Percentiles rank a stretch among this genome's conserved stretches.
phyloP scores from a whole-genome alignment of 1,140 invertebrate genomes.

The Nebria ingens region DNA sequence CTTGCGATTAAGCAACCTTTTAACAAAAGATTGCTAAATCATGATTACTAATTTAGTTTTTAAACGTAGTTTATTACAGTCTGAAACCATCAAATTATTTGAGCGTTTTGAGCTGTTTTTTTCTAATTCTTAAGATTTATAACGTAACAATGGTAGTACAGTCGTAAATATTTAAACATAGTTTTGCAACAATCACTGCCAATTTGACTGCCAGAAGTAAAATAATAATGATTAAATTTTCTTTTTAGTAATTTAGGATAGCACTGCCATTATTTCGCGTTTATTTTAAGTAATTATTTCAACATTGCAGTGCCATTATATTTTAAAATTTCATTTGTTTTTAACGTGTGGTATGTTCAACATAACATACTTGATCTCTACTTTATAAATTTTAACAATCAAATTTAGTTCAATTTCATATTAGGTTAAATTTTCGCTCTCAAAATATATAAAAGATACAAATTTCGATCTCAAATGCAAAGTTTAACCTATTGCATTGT shows the following conservation, averaged over 20 bases:
- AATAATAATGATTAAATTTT: not conserved
- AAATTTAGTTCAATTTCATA: too few species aligned
- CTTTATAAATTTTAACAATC: too few species aligned
- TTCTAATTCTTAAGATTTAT: slow-evolving; percentile 14
- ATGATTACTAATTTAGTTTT: slow-evolving; percentile 10
- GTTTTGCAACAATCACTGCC: slow-evolving; percentile 19
- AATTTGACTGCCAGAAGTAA: slow-evolving; percentile 16
- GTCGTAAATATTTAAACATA: slow-evolving; percentile 17
- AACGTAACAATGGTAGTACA: slow-evolving; percentile 10
- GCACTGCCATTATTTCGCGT: slow-evolving; percentile 1
- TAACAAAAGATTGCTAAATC: not conserved
- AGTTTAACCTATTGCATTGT: too few species aligned
- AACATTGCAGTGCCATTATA: not conserved
- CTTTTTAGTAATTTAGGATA: not conserved
- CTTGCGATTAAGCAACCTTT: not conserved
- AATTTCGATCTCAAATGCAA: too few species aligned
- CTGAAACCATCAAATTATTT: slow-evolving; percentile 15
- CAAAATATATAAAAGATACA: too few species aligned
- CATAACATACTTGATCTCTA: slow-evolving; percentile 1
- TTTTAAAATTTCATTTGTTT: not conserved
- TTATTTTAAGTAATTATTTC: not conserved
- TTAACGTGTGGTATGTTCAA: slow-evolving; percentile 2
- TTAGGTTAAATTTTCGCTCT: too few species aligned
- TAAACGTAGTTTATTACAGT: slow-evolving; percentile 12
- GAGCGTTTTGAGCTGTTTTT: slow-evolving; percentile 10